phyloP scores from a whole-genome alignment of 1,140 invertebrate species.

The Pseudomyrmex dendroicus region DNA sequence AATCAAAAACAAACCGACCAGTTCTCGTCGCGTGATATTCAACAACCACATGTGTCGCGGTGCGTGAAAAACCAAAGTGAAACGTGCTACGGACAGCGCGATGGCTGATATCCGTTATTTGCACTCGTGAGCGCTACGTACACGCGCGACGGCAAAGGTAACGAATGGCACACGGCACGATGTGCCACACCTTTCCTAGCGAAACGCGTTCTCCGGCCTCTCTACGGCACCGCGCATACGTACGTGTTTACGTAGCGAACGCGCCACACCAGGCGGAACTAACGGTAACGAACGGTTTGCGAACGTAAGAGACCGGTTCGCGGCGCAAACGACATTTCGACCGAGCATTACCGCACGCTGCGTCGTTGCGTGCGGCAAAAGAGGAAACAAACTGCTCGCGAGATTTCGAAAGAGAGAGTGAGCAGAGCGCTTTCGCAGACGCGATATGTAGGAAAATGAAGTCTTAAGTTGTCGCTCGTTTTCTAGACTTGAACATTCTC shows the following conservation, averaged over 20 bases:
- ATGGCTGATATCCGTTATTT: slow-evolving; percentile 50
- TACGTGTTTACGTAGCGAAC: slow-evolving; percentile 72
- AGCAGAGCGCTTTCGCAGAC: neutral
- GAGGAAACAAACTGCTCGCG: slow-evolving; percentile 21
- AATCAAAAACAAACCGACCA: slow-evolving; percentile 16
- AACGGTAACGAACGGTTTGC: slow-evolving; percentile 75
- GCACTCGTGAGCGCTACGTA: slow-evolving; percentile 61
- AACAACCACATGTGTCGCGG: neutral
- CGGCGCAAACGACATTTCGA: slow-evolving; percentile 72
- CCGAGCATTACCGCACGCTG: slow-evolving; percentile 33
- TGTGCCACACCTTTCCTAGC: slow-evolving; percentile 66
- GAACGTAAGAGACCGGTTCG: slow-evolving; percentile 73
- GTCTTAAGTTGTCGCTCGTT: slow-evolving; percentile 7
- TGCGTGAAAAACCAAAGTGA: slow-evolving; percentile 18
- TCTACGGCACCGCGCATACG: slow-evolving; percentile 53
- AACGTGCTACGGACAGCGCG: slow-evolving; percentile 49
- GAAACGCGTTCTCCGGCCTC: slow-evolving; percentile 62
- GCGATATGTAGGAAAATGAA: slow-evolving; percentile 32
- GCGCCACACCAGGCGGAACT: slow-evolving; percentile 72
- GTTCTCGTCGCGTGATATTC: slow-evolving; percentile 16
- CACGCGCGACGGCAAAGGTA: slow-evolving; percentile 66
- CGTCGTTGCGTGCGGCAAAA: slow-evolving; percentile 10
- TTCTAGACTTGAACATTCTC: too few relatives aligned
- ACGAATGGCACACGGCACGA: slow-evolving; percentile 72
- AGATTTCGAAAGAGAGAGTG: slow-evolving; percentile 52